Evolutionary conservation across 2,888 invertebrate genomes (phyloP).

Genomic region (Priocnemis perturbator): DNA sequence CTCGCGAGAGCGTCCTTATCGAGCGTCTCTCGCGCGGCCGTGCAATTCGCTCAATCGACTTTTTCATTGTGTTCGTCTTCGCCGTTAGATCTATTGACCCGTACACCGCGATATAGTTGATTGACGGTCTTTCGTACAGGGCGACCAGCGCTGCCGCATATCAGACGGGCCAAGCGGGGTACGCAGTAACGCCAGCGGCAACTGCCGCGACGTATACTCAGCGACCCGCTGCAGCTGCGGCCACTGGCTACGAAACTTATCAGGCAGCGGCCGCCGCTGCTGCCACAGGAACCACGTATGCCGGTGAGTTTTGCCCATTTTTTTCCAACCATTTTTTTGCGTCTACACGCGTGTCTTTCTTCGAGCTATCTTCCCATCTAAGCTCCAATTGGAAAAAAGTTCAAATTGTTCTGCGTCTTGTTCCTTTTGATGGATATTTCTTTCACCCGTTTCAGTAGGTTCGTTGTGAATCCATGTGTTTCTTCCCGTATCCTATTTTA

Average conservation of each 20-base stretch:
- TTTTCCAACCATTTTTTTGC: neutral
- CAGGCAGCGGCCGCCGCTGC: conserved; percentile 87
- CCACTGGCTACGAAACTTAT: conserved; percentile 86
- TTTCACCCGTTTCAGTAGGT: no score
- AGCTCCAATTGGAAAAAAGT: neutral
- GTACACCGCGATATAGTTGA: conserved; percentile 9
- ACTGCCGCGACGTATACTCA: conserved; percentile 92
- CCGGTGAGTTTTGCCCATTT: conserved; percentile 73
- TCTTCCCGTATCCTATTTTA: neutral
- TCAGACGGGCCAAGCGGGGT: conserved; percentile 88
- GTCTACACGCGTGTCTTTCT: neutral
- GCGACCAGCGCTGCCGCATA: conserved; percentile 89
- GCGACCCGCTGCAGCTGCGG: conserved; percentile 84
- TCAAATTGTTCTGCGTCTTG: no score
- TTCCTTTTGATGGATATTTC: neutral
- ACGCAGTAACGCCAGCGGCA: conserved; percentile 88
- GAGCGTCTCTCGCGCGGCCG: conserved; percentile 50
- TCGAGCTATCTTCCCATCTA: neutral
- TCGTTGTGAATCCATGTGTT: no score
- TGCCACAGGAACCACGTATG: conserved; percentile 84
- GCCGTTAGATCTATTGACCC: neutral
- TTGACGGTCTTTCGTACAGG: conserved; percentile 54
- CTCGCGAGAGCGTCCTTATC: conserved; percentile 53
- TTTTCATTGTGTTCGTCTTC: conserved; percentile 37
- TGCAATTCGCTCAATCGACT: conserved; percentile 41